Base-by-base conservation (phyloP, 2,888 invertebrate species). In the Trachelus iudaicus region DNA sequence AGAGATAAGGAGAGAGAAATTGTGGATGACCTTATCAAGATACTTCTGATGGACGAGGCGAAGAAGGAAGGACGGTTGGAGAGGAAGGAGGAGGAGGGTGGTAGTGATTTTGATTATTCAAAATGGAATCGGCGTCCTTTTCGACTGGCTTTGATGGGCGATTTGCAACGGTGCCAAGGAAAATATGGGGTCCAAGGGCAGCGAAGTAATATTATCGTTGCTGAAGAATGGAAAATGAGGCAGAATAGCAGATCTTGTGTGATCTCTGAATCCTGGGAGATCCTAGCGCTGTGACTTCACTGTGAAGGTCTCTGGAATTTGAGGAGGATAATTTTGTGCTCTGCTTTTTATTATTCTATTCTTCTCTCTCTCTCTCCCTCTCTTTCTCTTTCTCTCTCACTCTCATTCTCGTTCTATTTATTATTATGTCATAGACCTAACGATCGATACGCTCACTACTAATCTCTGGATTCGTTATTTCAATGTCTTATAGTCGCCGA, bases 1-100 rank as follows among this genome's bases (percentile, higher is more conserved):
- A 75, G 82, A 76, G 73, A 74, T 69, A 79, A 79, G 68, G 80
- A 81, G 80, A 80, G 80, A 74, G 75, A 76, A 73, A 79, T 76
- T 1, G 79, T 81, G 40, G 40, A 56, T 1, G 23, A 56, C 40
- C 23, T 56, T 56, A 56, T 56, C 40, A 23, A 56, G 40, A 56
- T 56, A 23, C 23, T 23, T 23, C 23, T 6, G 40, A 56, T 56
- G 9, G 40, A 56, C 1, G 23, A 56, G 15, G 6, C 40, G 23
- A 56, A 23, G 40, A 56, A 56, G 40, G 40, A 56, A 23, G 23
- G 23, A 56, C 23, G 23, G 40, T 56, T 23, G 40, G 6, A 15
- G 40, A 40, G 40, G 40, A 40, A 40, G 40, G 15, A 37, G 4
- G 40, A 37, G 15, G 15, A 56, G 23, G 40, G 23, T 56, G 23